Conservation (phyloP, 2,113 vertebrate genomes). For the Calidris pugnax region DNA sequence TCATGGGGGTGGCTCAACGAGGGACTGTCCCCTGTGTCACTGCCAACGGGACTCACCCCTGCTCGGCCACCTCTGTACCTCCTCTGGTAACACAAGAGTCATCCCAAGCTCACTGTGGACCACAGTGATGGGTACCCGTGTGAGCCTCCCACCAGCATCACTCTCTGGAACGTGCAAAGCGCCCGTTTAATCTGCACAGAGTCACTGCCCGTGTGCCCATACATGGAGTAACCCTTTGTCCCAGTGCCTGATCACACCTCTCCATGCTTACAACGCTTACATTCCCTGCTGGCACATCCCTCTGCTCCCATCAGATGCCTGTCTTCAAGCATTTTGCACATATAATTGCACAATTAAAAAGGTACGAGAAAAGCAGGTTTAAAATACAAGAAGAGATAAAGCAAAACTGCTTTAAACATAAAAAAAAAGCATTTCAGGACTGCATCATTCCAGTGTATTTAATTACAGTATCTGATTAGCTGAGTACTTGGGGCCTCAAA, state of each 20-base stretch:
- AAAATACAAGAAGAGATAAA: background rate
- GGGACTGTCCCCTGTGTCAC: background rate
- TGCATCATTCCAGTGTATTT: background rate
- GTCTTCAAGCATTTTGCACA: background rate
- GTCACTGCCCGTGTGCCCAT: background rate
- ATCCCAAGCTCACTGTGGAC: background rate
- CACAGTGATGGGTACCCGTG: background rate
- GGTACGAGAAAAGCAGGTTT: background rate
- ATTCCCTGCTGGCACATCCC: background rate
- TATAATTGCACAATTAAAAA: background rate
- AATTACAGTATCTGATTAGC: slow-evolving; percentile 29
- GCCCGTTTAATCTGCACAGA: background rate
- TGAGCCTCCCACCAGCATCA: background rate
- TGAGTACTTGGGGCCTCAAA: background rate
- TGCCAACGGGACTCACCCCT: background rate
- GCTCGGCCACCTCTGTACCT: background rate
- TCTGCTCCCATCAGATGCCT: background rate
- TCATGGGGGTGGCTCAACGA: background rate
- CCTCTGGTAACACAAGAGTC: background rate
- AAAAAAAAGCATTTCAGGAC: background rate
- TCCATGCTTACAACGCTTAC: background rate
- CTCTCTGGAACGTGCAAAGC: background rate
- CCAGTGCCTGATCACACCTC: background rate
- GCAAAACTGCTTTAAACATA: background rate
- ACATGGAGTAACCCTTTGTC: background rate